Evolutionary conservation across 1,140 invertebrate genomes (phyloP).

Genomic region (Dinothrombium tinctorium): DNA sequence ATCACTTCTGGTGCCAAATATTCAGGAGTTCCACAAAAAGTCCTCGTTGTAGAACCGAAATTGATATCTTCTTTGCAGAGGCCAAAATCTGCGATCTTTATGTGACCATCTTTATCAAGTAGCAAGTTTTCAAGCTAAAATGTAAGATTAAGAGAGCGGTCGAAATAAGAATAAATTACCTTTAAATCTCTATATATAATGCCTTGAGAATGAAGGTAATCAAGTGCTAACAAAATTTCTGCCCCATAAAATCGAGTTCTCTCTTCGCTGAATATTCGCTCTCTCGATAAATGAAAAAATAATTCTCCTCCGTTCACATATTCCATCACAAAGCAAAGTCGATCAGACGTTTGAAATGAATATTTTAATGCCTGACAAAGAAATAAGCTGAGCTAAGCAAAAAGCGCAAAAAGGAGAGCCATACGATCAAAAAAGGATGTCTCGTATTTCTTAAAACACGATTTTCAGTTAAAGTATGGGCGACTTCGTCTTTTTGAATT

Average conservation of each 20-base stretch:
- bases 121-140: constrained; percentile 76
- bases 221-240: constrained; percentile 93
- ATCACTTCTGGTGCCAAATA: constrained; percentile 93
- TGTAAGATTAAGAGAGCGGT: constrained; percentile 4
- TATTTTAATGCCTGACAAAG: constrained; percentile 77
- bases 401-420: constrained; percentile 14
- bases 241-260: constrained; percentile 92
- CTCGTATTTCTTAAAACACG: constrained; percentile 82
- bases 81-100: constrained; percentile 86
- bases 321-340: constrained; percentile 98
- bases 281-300: constrained; percentile 81
- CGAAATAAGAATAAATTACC: neutral
- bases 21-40: constrained; percentile 99
- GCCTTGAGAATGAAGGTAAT: constrained; percentile 75
- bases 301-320: constrained; percentile 98
- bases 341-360: constrained; percentile 94
- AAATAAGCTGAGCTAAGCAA: constrained; percentile 11
- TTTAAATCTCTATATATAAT: constrained; percentile 48
- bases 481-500: constrained; percentile 94
- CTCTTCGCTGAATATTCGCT: constrained; percentile 78
- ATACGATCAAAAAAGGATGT: constrained; percentile 95
- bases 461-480: constrained; percentile 94
- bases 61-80: constrained; percentile 95
- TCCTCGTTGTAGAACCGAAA: constrained; percentile 92
- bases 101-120: constrained; percentile 92